Base-by-base conservation (phyloP, 2,797 vertebrate genomes). In the Pseudomugil gertrudae region DNA sequence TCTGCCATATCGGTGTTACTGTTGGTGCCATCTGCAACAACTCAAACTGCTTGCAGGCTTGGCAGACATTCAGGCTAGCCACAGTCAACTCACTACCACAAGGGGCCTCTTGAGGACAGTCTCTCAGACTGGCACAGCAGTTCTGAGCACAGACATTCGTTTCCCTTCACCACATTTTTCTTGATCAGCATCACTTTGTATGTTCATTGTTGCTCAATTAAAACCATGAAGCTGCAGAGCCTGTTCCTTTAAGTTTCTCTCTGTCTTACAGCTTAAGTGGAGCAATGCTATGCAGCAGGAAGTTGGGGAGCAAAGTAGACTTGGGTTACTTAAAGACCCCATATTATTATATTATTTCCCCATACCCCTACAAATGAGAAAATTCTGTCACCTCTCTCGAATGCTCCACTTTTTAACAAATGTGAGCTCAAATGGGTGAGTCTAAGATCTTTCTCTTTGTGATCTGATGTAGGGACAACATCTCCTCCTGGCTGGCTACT, bases 301-400 rank as follows among this genome's bases (percentile, higher is more conserved):
- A 83, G 65, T 60, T 63, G n/a, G 72, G 70, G 75, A 87, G 69
- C 75, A 86, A 85, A 89, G 86, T 84, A 88, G 86, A 89, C 81
- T 78, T 69, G 24, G 69, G 70, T 73, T 75, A 81, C 79, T 88
- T 86, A 83, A 32, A 32, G 32, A 32, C 8, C 4, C 32, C 32
- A 32, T 32, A 32, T 4, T 32, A 32, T 6, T 5, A 3, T 6
- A 32, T n/a, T n/a, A n/a, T n/a, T n/a, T n/a, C n/a, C n/a, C n/a
- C n/a, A n/a, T n/a, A n/a, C n/a, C n/a, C n/a, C 32, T 7, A 32
- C 4, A 32, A 32, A 32, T 32, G 8, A 32, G 32, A 32, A 5
- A 32, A 32, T 32, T 32, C 4, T 32, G 32, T 32, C 32, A 29
- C 29, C 3, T 29, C 5, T 29, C 3, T 29, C 29, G 3, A 3